These are phyloP conservation scores for Ischnus inquisitorius DNA, from an alignment of 2,888 invertebrate genomes.

Conservation along the genomic window DNA sequence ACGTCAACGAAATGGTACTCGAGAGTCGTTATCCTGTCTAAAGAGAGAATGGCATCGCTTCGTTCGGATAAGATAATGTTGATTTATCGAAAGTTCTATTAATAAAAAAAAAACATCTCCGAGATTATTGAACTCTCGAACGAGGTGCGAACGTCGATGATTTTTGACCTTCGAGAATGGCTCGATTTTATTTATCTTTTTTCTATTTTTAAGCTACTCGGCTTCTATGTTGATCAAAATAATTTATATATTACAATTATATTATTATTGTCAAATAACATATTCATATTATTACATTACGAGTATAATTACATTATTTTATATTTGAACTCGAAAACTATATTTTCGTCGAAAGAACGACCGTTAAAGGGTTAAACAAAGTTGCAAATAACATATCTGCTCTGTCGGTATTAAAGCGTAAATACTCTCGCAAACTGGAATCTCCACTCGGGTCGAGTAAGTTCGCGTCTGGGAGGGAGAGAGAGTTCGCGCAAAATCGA, in stretches of 20 bases:
- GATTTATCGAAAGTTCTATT: no score
- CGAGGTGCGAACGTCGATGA: neutral
- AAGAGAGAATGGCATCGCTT: no score
- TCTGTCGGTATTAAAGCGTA: neutral
- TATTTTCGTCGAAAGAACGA: neutral
- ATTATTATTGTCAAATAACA: no score
- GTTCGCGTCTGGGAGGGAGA: neutral
- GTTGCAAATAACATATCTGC: constrained; percentile 1
- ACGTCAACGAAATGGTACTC: no score
- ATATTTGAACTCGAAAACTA: neutral
- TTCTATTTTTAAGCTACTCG: neutral
- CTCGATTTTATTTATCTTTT: neutral
- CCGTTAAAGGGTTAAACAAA: neutral
- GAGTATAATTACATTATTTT: no score
- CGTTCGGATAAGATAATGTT: no score
- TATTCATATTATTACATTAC: no score
- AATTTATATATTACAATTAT: no score
- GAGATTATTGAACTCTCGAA: neutral
- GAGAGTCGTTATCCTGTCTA: no score
- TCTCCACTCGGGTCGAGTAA: neutral
- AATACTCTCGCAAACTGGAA: neutral
- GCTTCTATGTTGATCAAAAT: neutral
- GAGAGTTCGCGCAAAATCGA: neutral
- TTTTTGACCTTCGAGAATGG: neutral
- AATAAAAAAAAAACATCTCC: neutral